Base-by-base conservation (phyloP, 1,140 invertebrate species). In the Hestina assimilis region DNA sequence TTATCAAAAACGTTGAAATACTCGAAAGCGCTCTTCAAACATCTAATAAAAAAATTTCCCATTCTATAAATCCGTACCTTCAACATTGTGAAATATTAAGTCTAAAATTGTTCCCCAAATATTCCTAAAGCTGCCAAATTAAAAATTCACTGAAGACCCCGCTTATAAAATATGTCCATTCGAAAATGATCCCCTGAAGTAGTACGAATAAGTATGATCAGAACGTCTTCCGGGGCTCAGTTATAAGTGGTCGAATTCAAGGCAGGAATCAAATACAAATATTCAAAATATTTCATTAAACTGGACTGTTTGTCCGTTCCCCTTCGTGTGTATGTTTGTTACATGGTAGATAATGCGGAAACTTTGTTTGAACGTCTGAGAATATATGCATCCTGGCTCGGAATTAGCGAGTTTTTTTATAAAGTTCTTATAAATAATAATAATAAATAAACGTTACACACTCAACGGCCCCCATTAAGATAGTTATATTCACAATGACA, bases 261-360 rank as follows among this genome's bases (percentile, higher is more conserved):
- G 61, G 41, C 47, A 58, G 54, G 67, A 81, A 79, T 80, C 75
- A 72, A 75, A 77, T 72, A 72, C 70, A 83, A 75, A 79, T 81
- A 81, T 83, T 75, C 70, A 64, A 73, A 75, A 78, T 83, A 83
- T 83, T 84, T 84, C 79, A 84, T 84, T 75, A 75, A 59, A 69
- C 57, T 45, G 62, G 66, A 47, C 64, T 63, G 71, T 63, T 72
- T 73, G 66, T 75, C 68, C 66, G 67, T 45, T 64, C 69, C 77
- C 73, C 68, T 53, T 56, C 60, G 63, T 65, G 59, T 63, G 48
- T 19, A 56, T 63, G 58, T 67, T 64, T 60, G 54, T 61, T n/a
- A n/a, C n/a, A 62, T 59, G 41, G 42, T 55, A 60, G 47, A 50
- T 52, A 40, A 52, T 50, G 29, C 23, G 31, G 38, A 48, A 57